These are phyloP conservation scores for Cyclophora albipunctata DNA, from an alignment of 2,888 invertebrate species.

Conservation along the genomic window DNA sequence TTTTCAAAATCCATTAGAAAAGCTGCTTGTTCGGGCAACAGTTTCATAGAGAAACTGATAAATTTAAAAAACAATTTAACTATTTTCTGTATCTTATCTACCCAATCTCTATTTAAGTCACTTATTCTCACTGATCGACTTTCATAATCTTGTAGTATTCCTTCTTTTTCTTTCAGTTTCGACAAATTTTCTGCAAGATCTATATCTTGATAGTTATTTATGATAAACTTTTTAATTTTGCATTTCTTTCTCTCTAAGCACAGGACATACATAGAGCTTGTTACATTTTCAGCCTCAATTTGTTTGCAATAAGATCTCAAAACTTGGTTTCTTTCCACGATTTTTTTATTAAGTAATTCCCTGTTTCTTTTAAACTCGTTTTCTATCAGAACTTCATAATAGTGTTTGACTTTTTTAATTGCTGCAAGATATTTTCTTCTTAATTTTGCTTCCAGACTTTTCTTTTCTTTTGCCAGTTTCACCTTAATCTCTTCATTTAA, in stretches of 20 bases:
- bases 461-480: conserved; percentile 43
- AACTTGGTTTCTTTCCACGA: conserved; percentile 51
- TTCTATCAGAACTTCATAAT: conserved; percentile 49
- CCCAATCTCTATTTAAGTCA: conserved; percentile 53
- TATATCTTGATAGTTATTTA: conserved; percentile 43
- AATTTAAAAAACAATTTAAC: conserved; percentile 57
- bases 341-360: conserved; percentile 38
- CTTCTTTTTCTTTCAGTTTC: conserved; percentile 42
- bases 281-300: conserved; percentile 48
- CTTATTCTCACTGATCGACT: conserved; percentile 33
- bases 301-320: conserved; percentile 48
- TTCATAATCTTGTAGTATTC: conserved; percentile 35
- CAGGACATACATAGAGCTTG: conserved; percentile 62
- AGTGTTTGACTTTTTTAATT: conserved; percentile 44
- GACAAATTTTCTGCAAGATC: conserved; percentile 42
- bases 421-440: conserved; percentile 38
- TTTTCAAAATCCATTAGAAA: conserved; percentile 62
- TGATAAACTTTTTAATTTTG: conserved; percentile 47
- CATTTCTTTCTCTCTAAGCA: conserved; percentile 63
- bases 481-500: conserved; percentile 46
- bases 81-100: conserved; percentile 56
- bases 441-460: conserved; percentile 33
- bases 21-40: conserved; percentile 59
- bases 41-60: conserved; percentile 54
- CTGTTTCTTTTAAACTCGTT: conserved; percentile 43